Conservation (phyloP, 2,888 invertebrate genomes). For the Calephelis perditalis region DNA sequence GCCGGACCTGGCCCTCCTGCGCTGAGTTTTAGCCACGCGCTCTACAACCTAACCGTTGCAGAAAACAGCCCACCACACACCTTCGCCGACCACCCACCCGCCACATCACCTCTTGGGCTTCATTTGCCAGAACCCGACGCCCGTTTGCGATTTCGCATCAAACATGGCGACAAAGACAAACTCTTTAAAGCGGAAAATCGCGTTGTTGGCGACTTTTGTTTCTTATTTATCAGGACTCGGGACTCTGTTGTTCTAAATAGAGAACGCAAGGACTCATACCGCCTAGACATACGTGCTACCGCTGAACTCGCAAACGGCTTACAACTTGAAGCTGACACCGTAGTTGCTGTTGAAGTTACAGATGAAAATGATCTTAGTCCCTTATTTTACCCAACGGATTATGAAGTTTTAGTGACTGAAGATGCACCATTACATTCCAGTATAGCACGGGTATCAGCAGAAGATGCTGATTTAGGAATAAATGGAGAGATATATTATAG, state of each 20-base stretch:
- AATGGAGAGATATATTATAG: constrained; percentile 99
- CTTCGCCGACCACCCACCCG: constrained; percentile 84
- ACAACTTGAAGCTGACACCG: constrained; percentile 83
- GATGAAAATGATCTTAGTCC: constrained; percentile 96
- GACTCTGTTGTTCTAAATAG: constrained; percentile 94
- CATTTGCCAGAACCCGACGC: constrained; percentile 54
- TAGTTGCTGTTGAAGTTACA: constrained; percentile 83
- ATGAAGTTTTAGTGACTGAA: constrained; percentile 91
- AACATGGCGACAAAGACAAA: constrained; percentile 91
- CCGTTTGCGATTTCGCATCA: constrained; percentile 89
- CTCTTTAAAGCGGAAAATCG: constrained; percentile 96
- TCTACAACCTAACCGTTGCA: constrained; percentile 93
- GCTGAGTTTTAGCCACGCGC: constrained; percentile 83
- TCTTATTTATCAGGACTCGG: constrained; percentile 91
- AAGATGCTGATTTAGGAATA: constrained; percentile 96
- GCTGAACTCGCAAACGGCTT: constrained; percentile 77
- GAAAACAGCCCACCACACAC: constrained; percentile 96
- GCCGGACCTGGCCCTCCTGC: constrained; percentile 42
- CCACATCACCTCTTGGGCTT: constrained; percentile 90
- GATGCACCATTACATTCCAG: constrained; percentile 91
- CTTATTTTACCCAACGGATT: constrained; percentile 93
- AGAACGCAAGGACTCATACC: constrained; percentile 91
- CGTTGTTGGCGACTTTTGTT: constrained; percentile 95
- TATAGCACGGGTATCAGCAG: constrained; percentile 88
- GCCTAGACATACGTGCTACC: constrained; percentile 83